Conservation (phyloP, 2,113 vertebrate species). For the Procavia capensis region DNA sequence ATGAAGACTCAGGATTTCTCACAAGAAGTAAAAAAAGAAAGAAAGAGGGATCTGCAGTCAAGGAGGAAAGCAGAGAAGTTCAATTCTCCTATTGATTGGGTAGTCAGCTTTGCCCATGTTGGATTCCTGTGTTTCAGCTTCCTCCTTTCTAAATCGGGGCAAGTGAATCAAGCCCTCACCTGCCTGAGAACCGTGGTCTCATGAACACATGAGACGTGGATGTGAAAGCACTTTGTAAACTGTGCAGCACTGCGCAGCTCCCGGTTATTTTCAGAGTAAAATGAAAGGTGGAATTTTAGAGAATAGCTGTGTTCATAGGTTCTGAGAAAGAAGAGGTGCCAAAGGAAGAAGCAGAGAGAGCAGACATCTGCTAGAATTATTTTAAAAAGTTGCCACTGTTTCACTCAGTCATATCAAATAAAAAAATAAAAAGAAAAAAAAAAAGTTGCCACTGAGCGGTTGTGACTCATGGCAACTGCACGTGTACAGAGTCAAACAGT, state of each 20-base stretch:
- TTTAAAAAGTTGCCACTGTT: too few relatives aligned
- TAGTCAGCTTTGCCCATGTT: background rate
- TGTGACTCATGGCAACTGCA: background rate
- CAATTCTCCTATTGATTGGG: background rate
- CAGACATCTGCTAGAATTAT: background rate
- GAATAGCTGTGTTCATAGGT: background rate
- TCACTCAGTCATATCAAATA: too few relatives aligned
- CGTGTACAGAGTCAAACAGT: background rate
- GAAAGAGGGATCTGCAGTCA: background rate
- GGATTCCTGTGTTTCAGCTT: constrained; percentile 47
- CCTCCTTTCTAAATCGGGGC: constrained; percentile 63
- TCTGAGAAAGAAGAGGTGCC: background rate
- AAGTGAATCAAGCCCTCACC: constrained; percentile 55
- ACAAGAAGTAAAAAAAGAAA: background rate
- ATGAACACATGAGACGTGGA: constrained; percentile 48
- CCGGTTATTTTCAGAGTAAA: background rate
- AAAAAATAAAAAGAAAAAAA: too few relatives aligned
- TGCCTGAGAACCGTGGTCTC: constrained; percentile 6
- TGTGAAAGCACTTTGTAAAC: constrained; percentile 29
- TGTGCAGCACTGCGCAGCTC: background rate
- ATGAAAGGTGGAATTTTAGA: constrained; percentile 3
- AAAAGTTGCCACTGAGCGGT: background rate
- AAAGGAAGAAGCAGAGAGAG: constrained; percentile 20
- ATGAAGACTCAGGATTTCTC: constrained; percentile 1
- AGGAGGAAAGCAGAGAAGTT: background rate